Base-by-base conservation (phyloP, 2,797 vertebrate genomes). In the Pyrocephalus nanus region DNA sequence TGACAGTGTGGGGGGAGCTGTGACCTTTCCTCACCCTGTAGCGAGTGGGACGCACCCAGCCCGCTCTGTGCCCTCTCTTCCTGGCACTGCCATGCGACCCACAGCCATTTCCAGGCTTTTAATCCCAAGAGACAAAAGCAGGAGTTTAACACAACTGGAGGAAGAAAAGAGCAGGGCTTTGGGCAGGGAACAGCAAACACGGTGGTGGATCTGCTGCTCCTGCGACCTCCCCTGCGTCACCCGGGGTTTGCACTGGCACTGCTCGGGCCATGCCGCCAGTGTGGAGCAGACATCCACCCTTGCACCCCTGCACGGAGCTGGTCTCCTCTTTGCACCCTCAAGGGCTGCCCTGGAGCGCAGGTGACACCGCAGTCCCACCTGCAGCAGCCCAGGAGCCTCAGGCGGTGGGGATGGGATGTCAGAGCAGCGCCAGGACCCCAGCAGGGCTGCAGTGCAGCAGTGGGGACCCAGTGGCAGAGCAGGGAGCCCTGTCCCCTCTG, bases 121-220 rank as follows among this genome's bases (percentile, higher is more conserved):
- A 97, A 96, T 97, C 94, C 86, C 25, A 0, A 61, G 75, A 95
- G 72, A 97, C 94, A 97, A 96, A 96, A 93, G 94, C 94, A 7
- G 64, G 81, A 93, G 69, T 88, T 96, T 62, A 86, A 78, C 2
- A 83, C 70, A 2, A 75, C 67, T 30, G 14, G 90, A 93, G 93
- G 77, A 87, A 65, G 95, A 60, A 92, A 82, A 85, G 90, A 92
- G 90, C 77, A 51, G 79, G 76, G 93, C 83, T 89, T 94, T 94
- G 87, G 83, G 92, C 57, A 74, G 64, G 91, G 95, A 97, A 97
- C 95, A 96, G 92, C 96, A 97, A 97, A 96, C 93, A 96, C 16
- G 2, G 36, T 3, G 1, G 21, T 60, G 91, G 74, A 85, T 93
- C 86, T 82, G 4, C 71, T 29, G 92, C 67, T 95, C 62, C 86